Base-by-base conservation (phyloP, 2,797 vertebrate genomes). In the Poecilia wingei region DNA sequence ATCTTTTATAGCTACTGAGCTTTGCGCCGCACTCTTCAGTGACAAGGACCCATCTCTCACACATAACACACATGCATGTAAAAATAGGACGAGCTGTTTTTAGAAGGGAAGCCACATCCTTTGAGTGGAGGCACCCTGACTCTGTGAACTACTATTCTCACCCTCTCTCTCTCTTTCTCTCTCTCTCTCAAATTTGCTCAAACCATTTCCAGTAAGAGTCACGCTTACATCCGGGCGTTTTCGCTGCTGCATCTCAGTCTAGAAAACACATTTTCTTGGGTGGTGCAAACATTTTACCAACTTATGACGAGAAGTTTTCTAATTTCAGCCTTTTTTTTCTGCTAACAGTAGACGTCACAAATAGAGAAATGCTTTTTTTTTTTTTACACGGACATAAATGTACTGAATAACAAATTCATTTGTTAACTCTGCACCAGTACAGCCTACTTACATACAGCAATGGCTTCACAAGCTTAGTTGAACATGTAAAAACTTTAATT, bases 91-190 rank as follows among this genome's bases (percentile, higher is more conserved):
- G 59, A 57, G 82, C 66, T 75, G 80, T 80, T 86, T 84, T 83
- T 72, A 88, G 80, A 86, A 73, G 36, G 39, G 66, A 84, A 88
- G 81, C 88, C 91, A 92, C 88, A 88, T 92, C 88, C 88, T 90
- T 87, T 79, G 79, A 81, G 78, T 72, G n/a, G 55, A 76, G 79
- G 82, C 84, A 73, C 73, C 2, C 69, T 33, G 8, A 59, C 79
- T 64, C 75, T 57, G 28, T 31, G 33, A 31, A 61, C 45, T 51
- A 41, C 64, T 31, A 13, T 22, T 43, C 71, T 72, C 72, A 28
- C 66, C 3, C 66, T 69, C 66, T 57, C 2, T 20, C 5, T 39
- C 45, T 81, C 49, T 59, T 5, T 13, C 9, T 51, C 10, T 13
- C 57, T 64, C 16, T 9, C 61, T 66, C 64, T 41, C 18, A 43